Evolutionary conservation across 2,113 vertebrate species (phyloP).

Genomic region (Phalacrocorax carbo): DNA sequence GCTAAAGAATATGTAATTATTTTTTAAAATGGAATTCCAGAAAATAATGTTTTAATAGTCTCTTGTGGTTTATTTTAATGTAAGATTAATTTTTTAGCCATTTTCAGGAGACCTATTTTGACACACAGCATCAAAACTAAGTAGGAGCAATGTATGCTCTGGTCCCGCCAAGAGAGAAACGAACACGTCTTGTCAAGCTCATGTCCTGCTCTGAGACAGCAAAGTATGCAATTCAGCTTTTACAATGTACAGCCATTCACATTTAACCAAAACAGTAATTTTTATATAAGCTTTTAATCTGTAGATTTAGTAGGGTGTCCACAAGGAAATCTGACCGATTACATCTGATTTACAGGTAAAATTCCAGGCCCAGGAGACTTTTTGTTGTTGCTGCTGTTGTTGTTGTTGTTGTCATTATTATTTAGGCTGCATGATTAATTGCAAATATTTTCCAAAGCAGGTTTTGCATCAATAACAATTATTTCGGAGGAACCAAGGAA

Average conservation of each 20-base stretch:
- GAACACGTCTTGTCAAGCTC: background rate
- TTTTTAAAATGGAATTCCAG: background rate
- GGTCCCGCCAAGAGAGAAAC: background rate
- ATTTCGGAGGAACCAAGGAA: background rate
- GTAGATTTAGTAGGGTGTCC: rapidly evolving
- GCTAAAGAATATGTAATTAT: background rate
- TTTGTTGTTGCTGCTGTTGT: background rate
- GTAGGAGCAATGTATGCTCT: background rate
- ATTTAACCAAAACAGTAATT: background rate
- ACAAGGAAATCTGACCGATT: background rate
- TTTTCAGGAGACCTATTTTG: background rate
- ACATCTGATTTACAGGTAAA: background rate
- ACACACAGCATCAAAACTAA: background rate
- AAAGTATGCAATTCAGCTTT: background rate
- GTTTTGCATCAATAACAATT: background rate
- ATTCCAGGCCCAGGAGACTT: background rate
- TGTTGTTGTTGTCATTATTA: background rate
- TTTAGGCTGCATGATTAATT: background rate
- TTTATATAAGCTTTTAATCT: background rate
- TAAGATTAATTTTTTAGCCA: background rate
- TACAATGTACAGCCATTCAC: background rate
- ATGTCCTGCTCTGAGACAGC: background rate
- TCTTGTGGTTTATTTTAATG: background rate
- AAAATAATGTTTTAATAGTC: background rate
- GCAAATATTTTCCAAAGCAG: background rate